Conservation (phyloP, 2,113 vertebrate genomes). For the Hystrix brachyura region DNA sequence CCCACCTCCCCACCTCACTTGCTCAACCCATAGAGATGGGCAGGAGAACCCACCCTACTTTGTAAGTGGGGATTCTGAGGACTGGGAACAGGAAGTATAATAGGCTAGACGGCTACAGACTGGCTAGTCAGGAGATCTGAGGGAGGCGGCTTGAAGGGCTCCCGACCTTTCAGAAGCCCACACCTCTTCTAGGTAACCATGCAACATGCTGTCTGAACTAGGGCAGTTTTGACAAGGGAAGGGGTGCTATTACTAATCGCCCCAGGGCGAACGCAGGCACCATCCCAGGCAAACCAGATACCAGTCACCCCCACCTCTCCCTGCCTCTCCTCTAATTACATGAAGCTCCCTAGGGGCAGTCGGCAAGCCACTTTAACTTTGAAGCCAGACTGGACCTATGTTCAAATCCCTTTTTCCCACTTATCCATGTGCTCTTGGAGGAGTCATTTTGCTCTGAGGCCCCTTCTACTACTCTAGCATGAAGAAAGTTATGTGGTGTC, state of each 20-base stretch:
- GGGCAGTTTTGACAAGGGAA: not conserved
- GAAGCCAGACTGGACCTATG: not conserved
- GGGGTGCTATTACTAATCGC: rapidly evolving
- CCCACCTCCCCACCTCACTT: not conserved
- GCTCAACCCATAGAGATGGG: not conserved
- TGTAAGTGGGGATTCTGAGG: not conserved
- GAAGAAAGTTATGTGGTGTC: not conserved
- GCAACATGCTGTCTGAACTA: not conserved
- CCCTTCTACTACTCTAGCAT: not conserved
- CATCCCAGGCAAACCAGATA: not conserved
- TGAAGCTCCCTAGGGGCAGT: not conserved
- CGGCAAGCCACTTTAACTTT: not conserved
- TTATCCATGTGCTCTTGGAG: not conserved
- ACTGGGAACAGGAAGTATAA: not conserved
- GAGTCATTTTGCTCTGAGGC: not conserved
- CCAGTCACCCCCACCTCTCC: not conserved
- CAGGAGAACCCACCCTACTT: not conserved
- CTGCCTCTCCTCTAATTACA: not conserved
- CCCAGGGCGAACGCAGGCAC: not conserved
- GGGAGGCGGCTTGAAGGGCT: not conserved
- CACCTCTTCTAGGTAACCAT: not conserved
- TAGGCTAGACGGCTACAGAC: not conserved
- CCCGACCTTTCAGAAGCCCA: not conserved
- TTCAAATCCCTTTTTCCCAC: not conserved
- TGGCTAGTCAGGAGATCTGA: too few species aligned